Conservation (phyloP, 2,888 invertebrate species). For the Plebejus argus region DNA sequence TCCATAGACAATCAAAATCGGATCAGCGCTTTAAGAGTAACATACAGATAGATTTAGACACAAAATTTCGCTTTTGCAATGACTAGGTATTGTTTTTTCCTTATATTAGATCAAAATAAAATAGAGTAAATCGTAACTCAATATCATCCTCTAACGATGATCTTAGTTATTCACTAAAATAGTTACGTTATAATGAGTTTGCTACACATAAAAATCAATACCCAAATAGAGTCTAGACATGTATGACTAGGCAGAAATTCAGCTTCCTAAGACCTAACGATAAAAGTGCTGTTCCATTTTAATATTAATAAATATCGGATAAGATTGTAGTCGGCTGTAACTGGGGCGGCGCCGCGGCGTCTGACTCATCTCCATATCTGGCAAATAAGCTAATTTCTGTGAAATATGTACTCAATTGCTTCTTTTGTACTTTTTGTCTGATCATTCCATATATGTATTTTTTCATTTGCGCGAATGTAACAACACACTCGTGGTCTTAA, state of each 20-base stretch:
- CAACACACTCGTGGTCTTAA: background rate
- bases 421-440: conserved; percentile 49
- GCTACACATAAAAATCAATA: conserved; percentile 2
- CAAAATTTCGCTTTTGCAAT: no score
- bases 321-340: conserved; percentile 46
- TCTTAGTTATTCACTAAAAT: no score
- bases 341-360: conserved; percentile 59
- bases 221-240: background rate
- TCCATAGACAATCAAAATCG: no score
- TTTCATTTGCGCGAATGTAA: conserved; percentile 33
- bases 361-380: conserved; percentile 56
- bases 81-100: no score
- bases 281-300: conserved; percentile 29
- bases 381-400: conserved; percentile 65
- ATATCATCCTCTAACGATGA: no score
- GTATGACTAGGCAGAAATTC: conserved; percentile 14
- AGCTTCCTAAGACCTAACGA: background rate
- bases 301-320: conserved; percentile 32
- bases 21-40: no score
- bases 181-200: no score
- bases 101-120: no score
- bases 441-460: conserved; percentile 46
- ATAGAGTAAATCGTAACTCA: no score
- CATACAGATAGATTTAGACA: no score
- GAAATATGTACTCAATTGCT: conserved; percentile 58